Evolutionary conservation across 1,140 invertebrate species (phyloP), one percentile per base, ranked within the genome.

Genomic region (Prorops nasuta): DNA sequence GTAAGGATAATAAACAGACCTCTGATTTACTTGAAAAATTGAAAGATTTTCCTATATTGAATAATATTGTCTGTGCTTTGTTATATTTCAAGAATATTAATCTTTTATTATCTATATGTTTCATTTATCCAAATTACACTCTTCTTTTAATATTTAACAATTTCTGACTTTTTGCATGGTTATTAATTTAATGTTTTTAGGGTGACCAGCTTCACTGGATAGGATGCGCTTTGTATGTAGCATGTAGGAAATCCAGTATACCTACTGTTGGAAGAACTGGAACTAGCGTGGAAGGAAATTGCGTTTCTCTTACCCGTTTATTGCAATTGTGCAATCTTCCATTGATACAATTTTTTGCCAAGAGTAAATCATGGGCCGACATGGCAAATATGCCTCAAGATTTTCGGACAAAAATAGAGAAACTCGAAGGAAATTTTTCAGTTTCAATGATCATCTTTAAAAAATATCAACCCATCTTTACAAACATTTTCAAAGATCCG

Each of bases 311-410:
- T 2, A 97, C 93, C 3, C 84, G 91, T 61, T 79, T 98, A 12
- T 78, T 98, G 1, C 82, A 90, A 63, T 84, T 91, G 21, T 93
- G 92, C 71, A 92, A 94, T 72, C 84, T 98, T 46, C 92, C 89
- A 63, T 80, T 98, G 32, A 89, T 93, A 49, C 90, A 98, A 56
- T 99, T 99, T 79, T 97, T 98, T 71, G 86, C 85, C 37, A 98
- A 98, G 79, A 96, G 95, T 63, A 92, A 93, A 69, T 90, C 90
- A 65, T 98, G 96, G 96, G 87, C 90, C 36, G 92, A 96, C 60
- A 97, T 98, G 94, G 87, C 92, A 0, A 88, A 88, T 56, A 83
- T 96, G 69, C 83, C 91, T 1, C 83, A 87, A 55, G 89, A 93
- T 35, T 94, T 98, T 64, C 81, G 87, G 46, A 82, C 86, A 16